These are phyloP conservation scores for Diaprepes abbreviatus DNA, from an alignment of 2,888 invertebrate genomes.

Conservation along the genomic window DNA sequence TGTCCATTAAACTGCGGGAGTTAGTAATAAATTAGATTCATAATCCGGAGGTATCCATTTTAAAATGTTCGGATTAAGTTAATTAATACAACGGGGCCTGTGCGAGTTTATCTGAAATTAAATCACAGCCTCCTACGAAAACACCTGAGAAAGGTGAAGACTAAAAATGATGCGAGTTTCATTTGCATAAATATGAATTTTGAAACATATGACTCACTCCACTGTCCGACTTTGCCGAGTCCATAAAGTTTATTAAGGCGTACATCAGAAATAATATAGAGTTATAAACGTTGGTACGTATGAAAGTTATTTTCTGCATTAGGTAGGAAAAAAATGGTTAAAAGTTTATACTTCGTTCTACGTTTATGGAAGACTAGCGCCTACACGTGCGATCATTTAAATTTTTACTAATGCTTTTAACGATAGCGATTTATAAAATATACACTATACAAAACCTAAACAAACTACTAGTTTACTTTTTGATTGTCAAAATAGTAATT, in stretches of 20 bases:
- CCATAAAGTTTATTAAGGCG: not conserved
- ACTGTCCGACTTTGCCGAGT: not conserved
- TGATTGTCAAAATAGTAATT: too few species aligned
- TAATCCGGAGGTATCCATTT: constrained; percentile 17
- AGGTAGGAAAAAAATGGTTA: too few species aligned
- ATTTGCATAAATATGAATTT: constrained; percentile 16
- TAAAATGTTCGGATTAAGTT: constrained; percentile 13
- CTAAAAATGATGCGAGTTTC: constrained; percentile 14
- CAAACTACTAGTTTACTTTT: too few species aligned
- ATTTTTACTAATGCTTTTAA: too few species aligned
- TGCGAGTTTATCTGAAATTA: constrained; percentile 23
- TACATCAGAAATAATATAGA: too few species aligned
- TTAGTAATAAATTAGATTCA: constrained; percentile 13
- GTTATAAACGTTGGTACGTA: too few species aligned
- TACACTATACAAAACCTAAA: too few species aligned
- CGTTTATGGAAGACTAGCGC: too few species aligned
- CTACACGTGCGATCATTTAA: too few species aligned
- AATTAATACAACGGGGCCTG: constrained; percentile 16
- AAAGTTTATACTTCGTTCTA: too few species aligned
- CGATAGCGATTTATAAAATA: too few species aligned
- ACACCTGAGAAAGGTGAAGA: constrained; percentile 18
- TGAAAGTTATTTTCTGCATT: too few species aligned
- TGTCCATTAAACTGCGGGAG: constrained; percentile 1
- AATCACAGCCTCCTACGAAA: constrained; percentile 17
- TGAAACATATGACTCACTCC: not conserved